A percentile compares a stretch with the other conserved stretches of the same genome.
phyloP scores from a whole-genome alignment of 2,888 invertebrate species.

The Idaea straminata region DNA sequence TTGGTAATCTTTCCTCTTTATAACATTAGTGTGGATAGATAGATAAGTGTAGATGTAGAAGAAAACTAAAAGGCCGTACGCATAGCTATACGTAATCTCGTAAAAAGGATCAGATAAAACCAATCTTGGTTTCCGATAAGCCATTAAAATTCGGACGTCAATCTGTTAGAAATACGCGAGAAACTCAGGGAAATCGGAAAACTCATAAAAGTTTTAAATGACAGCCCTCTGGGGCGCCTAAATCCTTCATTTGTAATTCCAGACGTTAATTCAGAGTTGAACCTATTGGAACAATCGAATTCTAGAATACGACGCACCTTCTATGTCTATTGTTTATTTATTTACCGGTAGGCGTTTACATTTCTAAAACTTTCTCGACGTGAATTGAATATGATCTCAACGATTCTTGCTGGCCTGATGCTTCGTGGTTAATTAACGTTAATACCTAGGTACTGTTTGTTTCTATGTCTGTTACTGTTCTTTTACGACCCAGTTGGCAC shows the following conservation, averaged over 20 bases:
- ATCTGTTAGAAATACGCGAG: constrained; percentile 45
- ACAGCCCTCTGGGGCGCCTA: constrained; percentile 38
- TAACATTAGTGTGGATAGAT: too few relatives aligned
- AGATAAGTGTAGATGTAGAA: too few relatives aligned
- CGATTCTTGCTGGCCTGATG: too few relatives aligned
- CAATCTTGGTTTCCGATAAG: constrained; percentile 23
- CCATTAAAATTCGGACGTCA: constrained; percentile 50
- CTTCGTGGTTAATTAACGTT: too few relatives aligned
- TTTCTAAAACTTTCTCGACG: not conserved
- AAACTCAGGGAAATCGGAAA: constrained; percentile 42
- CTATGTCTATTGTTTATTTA: not conserved
- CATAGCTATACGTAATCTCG: not conserved
- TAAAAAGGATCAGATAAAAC: constrained; percentile 6
- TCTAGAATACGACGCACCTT: not conserved
- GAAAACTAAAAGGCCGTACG: not conserved
- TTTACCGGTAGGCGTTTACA: not conserved
- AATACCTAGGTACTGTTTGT: too few relatives aligned
- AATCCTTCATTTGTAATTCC: constrained; percentile 49
- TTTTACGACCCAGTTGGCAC: too few relatives aligned
- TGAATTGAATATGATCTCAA: not conserved
- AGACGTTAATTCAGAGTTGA: constrained; percentile 28
- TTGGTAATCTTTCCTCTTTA: too few relatives aligned
- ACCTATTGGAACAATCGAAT: constrained; percentile 18
- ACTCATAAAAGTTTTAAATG: constrained; percentile 63
- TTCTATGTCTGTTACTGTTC: too few relatives aligned